Base-by-base conservation (phyloP, 2,888 invertebrate genomes). In the Orthosia gothica region DNA sequence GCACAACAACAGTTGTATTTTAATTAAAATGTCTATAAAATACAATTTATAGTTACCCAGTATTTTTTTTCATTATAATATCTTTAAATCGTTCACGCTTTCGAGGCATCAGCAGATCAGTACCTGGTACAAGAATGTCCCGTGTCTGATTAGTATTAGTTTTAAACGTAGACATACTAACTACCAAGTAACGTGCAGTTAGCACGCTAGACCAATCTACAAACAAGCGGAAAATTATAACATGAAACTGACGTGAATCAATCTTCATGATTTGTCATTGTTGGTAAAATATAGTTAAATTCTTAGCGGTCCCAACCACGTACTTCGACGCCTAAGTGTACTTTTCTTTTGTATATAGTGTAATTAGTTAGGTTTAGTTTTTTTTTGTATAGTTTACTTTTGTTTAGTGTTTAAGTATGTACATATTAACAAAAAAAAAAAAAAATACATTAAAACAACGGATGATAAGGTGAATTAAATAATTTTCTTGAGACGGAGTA, bases 41-140 rank as follows among this genome's bases (percentile, higher is more conserved):
- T 57, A 64, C 15, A 13, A 67, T 7, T 32, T n/a, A 40, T 18
- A 32, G 18, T 54, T 23, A 18, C 40, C 62, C 13, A 12, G 49
- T n/a, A n/a, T 50, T 54, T 61, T 63, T 65, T 40, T 69, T 40
- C 1, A 9, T n/a, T n/a, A 62, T 63, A 55, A 76, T 62, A 83
- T 70, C 70, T 82, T 55, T 23, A 57, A 54, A 77, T 74, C 58
- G 23, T 81, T 84, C 76, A 83, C 83, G 83, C 85, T 83, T 83
- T 83, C 83, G 45, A 70, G 45, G 18, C 71, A 78, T 70, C 76
- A 68, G 65, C 47, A 69, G 62, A 77, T 74, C 57, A 54, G 57
- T 32, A 61, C 67, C 63, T 72, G n/a, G 66, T 58, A 80, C 71
- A 74, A 72, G 84, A 77, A 84, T 76, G 75, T 80, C 81, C 65